Base-by-base conservation (phyloP, 2,888 invertebrate species). In the Chloromyia formosa region DNA sequence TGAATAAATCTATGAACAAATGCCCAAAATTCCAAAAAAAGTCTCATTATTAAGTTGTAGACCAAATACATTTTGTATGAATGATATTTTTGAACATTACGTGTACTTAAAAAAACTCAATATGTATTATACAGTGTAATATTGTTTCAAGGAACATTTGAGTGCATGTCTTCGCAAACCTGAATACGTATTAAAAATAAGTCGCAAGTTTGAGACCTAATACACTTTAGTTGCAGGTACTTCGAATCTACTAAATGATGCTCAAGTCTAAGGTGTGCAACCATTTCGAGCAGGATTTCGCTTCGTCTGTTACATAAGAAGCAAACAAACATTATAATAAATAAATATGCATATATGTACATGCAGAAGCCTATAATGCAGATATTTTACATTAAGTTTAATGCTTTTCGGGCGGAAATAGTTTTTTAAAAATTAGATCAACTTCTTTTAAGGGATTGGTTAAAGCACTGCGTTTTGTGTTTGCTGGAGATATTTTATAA, bases 191-290 rank as follows among this genome's bases (percentile, higher is more conserved):
- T 53, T 53, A 1, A 53, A 53, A 1, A 53, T 12, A 53, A 53
- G 53, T 16, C 16, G 53, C 53, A 53, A 4, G 53, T 16, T 16
- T 53, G 14, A 53, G 53, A 53, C 16, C 16, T 53, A 53, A 53
- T 1, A 53, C 53, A 53, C 16, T 53, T 53, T 53, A 53, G 16
- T 53, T 53, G 53, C 14, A 53, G 53, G 16, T 1, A 16, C 53
- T 53, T 53, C 10, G 53, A 53, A 53, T 53, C 53, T 53, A 53
- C 16, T 53, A 53, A 16, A 53, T 16, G 16, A 53, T 53, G 53
- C 53, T 53, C n/a, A 53, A 53, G 16, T 53, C 16, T 53, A 4
- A 53, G 16, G 16, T 53, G 53, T 53, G 53, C 14, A 16, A 53
- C 1, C 53, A 53, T 53, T 53, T 53, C 10, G 4, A 53, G 53